Evolutionary conservation across 2,888 invertebrate species (phyloP), one percentile per base, ranked within the genome.

Genomic region (Epistrophe eligans): DNA sequence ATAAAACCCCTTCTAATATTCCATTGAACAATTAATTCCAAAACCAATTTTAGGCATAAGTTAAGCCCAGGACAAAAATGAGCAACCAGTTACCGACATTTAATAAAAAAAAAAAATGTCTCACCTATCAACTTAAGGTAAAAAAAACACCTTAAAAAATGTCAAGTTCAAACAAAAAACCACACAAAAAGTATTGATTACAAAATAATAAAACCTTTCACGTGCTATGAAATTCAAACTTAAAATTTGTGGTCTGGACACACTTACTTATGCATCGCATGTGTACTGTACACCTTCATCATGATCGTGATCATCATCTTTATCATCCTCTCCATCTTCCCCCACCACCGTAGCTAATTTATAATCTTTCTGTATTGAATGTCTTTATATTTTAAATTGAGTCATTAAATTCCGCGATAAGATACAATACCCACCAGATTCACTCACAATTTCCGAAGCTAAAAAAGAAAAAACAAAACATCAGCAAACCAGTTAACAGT

Each of bases 301-400:
- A 76, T 58, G 52, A 57, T 80, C 72, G 66, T 70, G 2, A 60
- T 55, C 71, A 28, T 55, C 52, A 15, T 55, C 40, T 19, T 60
- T 38, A 73, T 60, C 50, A 50, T 57, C 58, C 24, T 79, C 58
- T 43, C 19, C 38, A 62, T 48, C 52, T 24, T 80, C 76, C 28
- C 58, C 52, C 79, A n/a, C 48, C 48, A 3, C 3, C 3, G 3
- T 24, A 48, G 28, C 71, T 72, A 77, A 84, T 81, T 84, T 80
- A 84, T 84, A 84, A 84, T 84, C 77, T 84, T 81, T 81, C 84
- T 58, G 62, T 70, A 81, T 84, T 84, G 81, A 84, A 84, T 84
- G 84, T 84, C 81, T 84, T 89, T 84, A 76, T 81, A 64, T 84
- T 80, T 81, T 74, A 85, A 85, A 85, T 85, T 85, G 85, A 85